A percentile compares a stretch with the other conserved stretches of the same genome.
Conservation (phyloP, 1,140 invertebrate genomes). For the Neodiprion pinetum region DNA sequence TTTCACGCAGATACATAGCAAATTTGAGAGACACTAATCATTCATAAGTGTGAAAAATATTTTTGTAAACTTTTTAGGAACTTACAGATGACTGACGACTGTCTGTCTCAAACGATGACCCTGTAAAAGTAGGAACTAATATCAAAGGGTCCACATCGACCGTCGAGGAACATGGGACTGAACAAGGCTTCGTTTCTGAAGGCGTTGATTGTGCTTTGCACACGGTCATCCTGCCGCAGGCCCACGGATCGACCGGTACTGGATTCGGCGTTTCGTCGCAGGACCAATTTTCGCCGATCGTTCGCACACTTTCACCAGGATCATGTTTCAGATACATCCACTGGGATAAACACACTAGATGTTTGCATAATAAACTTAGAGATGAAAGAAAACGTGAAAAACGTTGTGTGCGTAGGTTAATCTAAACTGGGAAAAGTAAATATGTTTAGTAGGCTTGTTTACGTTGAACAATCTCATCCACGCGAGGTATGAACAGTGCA, state of each 20-base stretch:
- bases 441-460: not conserved
- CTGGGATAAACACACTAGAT: constrained; percentile 3
- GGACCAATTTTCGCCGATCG: constrained; percentile 12
- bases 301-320: constrained; percentile 10
- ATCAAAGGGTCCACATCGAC: not conserved
- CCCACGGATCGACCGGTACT: constrained; percentile 14
- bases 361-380: too few relatives aligned
- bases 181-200: constrained; percentile 7
- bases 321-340: constrained; percentile 22
- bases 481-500: constrained; percentile 16
- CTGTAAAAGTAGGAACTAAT: not conserved
- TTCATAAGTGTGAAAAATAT: too few relatives aligned
- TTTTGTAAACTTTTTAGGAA: not conserved
- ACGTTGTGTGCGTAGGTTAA: not conserved
- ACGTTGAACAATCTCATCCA: constrained; percentile 30
- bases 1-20: too few relatives aligned
- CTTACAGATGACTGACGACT: not conserved
- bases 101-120: not conserved
- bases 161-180: not conserved
- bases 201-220: constrained; percentile 24
- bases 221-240: constrained; percentile 12
- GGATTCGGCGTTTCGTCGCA: constrained; percentile 10
- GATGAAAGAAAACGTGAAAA: too few relatives aligned
- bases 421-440: not conserved
- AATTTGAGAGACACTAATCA: too few relatives aligned